These are phyloP conservation scores for Blastobasis lacticolella DNA, from an alignment of 2,888 invertebrate species.

Conservation along the genomic window DNA sequence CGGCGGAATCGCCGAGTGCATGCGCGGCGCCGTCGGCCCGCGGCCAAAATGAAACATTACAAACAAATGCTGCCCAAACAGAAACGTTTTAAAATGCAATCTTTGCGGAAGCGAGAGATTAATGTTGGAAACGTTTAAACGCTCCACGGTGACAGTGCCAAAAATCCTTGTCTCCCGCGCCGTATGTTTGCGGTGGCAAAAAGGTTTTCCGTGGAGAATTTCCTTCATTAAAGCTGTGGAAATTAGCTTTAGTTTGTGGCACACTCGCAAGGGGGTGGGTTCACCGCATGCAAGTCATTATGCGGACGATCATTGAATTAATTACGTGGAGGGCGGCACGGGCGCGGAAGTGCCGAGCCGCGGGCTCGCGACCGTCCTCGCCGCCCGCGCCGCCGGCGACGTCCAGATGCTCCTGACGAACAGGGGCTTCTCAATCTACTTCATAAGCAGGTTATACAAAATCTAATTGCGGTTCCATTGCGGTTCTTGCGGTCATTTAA, in stretches of 20 bases:
- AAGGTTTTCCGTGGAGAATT: slow-evolving; percentile 48
- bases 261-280: slow-evolving; percentile 43
- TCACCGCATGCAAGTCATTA: slow-evolving; percentile 62
- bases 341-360: slow-evolving; percentile 41
- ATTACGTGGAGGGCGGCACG: slow-evolving; percentile 46
- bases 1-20: slow-evolving; percentile 8
- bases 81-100: slow-evolving; percentile 64
- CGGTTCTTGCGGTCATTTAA: no score
- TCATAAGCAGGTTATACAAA: no score
- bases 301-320: slow-evolving; percentile 71
- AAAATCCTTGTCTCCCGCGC: slow-evolving; percentile 38
- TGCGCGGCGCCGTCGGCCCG: slow-evolving; percentile 3
- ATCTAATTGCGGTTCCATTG: no score
- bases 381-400: background rate
- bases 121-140: slow-evolving; percentile 59
- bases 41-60: slow-evolving; percentile 43
- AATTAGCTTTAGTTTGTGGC: slow-evolving; percentile 63
- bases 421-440: no score
- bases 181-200: slow-evolving; percentile 48
- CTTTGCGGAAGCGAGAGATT: slow-evolving; percentile 57
- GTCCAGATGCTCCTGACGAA: no score
- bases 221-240: slow-evolving; percentile 55
- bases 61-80: slow-evolving; percentile 52
- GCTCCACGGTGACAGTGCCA: slow-evolving; percentile 53
- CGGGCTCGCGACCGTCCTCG: slow-evolving; percentile 17